Evolutionary conservation across 2,113 vertebrate genomes (phyloP), one percentile per base, ranked within the genome.

Genomic region (Myanophis thanlyinensis): DNA sequence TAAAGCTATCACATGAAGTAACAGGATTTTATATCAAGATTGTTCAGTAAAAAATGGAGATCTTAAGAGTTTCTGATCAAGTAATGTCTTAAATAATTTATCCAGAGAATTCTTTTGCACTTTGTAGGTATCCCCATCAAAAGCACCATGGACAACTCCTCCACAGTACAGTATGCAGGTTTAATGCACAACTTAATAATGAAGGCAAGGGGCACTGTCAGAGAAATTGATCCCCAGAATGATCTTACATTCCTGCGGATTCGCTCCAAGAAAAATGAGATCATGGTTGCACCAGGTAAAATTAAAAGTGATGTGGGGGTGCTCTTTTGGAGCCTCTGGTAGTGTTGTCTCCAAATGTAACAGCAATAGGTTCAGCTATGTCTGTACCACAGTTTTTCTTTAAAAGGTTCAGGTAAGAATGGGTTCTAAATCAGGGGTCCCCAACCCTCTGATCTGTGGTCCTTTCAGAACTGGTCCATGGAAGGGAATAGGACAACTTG

Each of bases 181-280:
- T 98, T 99, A 67, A 98, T 99, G 98, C 99, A 99, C 96, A 98
- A 98, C 96, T 98, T 99, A 96, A 97, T 99, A 95, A 96, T 98
- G 97, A 99, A 98, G 96, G 98, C 99, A 1, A 94, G 99, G 94
- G 98, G 98, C 97, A 98, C 98, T 0, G 97, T 99, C 53, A 96
- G 98, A 27, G 98, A 99, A 95, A 98, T 99, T 0, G 99, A 99
- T 93, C 98, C 99, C 62, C 98, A 99, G 97, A 99, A 99, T 2
- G 99, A 99, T 96, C 98, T 99, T 92, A 99, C 99, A 0, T 99
- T 99, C 97, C 98, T 99, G 89, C 97, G 99, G 0, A 97, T 99
- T 94, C 99, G 99, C 92, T 99, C 98, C 97, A 99, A 99, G 98
- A 99, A 99, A 96, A 99, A 99, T 0, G 99, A 99, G 93, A 99